Percentiles rank a stretch among this genome's conserved stretches.
These are phyloP conservation scores for Paramuricea clavata DNA, from an alignment of 92 coral and sea anemone genomes.

Conservation along the genomic window DNA sequence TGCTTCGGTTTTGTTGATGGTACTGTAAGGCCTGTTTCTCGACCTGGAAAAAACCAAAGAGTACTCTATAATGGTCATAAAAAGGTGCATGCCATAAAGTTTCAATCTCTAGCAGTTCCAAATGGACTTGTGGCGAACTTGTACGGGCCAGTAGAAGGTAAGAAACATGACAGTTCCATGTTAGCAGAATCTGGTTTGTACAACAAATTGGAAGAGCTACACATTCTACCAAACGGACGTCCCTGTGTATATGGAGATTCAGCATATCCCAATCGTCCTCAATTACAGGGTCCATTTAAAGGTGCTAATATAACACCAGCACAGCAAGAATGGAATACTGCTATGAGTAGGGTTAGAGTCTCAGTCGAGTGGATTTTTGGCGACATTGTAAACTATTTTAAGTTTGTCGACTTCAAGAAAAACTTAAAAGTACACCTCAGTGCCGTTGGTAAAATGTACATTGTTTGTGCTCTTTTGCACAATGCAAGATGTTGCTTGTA, in stretches of 20 bases:
- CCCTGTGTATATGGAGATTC: too few species aligned
- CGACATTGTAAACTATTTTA: too few species aligned
- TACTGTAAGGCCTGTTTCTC: slow-evolving; percentile 10
- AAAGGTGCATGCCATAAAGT: too few species aligned
- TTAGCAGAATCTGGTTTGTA: slow-evolving; percentile 13
- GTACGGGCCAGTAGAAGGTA: slow-evolving; percentile 28
- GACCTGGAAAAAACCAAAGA: slow-evolving; percentile 22
- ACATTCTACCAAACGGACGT: slow-evolving; percentile 9
- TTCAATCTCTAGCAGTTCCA: slow-evolving; percentile 4
- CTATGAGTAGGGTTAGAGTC: slow-evolving; percentile 4
- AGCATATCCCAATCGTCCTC: too few species aligned
- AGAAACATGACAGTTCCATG: slow-evolving; percentile 15
- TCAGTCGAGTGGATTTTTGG: background rate
- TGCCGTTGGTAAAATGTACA: too few species aligned
- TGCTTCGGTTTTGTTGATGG: slow-evolving; percentile 36
- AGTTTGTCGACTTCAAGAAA: too few species aligned
- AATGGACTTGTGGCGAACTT: slow-evolving; percentile 28
- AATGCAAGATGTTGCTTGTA: too few species aligned
- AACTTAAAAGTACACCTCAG: too few species aligned
- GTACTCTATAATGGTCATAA: too few species aligned
- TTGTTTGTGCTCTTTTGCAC: too few species aligned
- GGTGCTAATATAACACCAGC: too few species aligned
- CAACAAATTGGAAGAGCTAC: background rate
- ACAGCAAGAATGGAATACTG: slow-evolving; percentile 9
- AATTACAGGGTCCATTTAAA: too few species aligned